Conservation (phyloP, 2,797 vertebrate species). For the Arremon brunneinucha region DNA sequence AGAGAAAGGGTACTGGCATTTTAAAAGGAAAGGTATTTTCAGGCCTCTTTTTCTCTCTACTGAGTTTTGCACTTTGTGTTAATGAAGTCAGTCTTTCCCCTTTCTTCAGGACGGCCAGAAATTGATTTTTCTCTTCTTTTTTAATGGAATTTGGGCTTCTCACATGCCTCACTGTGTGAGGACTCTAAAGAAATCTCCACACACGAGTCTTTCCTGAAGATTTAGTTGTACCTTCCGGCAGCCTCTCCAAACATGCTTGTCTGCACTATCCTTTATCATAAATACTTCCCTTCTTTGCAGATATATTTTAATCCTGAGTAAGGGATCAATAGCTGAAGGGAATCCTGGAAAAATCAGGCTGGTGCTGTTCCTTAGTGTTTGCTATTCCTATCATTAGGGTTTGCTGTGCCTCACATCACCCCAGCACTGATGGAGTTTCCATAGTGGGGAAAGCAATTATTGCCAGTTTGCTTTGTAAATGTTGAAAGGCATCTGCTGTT, state of each 20-base stretch:
- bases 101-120: neutral
- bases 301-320: neutral
- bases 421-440: neutral
- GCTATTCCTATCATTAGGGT: neutral
- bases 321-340: neutral
- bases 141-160: neutral
- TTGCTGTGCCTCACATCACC: neutral
- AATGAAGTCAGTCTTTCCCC: neutral
- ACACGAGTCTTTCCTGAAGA: neutral
- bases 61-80: neutral
- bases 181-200: neutral
- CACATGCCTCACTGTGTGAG: neutral
- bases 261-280: neutral
- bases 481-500: constrained; percentile 45
- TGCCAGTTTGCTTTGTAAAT: neutral
- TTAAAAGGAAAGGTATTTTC: neutral
- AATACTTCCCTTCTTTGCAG: neutral
- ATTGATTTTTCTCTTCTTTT: neutral
- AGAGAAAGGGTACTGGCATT: neutral
- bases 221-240: neutral
- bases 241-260: neutral
- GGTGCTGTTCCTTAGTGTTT: neutral
- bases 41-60: neutral
- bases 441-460: neutral
- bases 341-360: neutral